Base-by-base conservation (phyloP, 2,888 invertebrate genomes). In the Caenorhabditis sp. region DNA sequence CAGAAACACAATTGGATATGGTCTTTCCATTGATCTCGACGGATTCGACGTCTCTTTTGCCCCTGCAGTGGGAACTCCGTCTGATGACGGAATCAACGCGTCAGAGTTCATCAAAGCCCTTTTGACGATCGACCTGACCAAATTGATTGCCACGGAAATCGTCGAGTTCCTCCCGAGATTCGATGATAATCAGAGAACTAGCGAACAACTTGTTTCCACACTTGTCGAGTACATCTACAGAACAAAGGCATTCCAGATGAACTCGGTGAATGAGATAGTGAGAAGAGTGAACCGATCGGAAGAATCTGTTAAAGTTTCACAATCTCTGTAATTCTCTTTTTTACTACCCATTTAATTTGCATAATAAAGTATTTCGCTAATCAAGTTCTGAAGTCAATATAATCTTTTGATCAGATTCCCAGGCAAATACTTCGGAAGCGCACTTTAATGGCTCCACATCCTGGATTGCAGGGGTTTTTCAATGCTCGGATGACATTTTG, bases 21-120 rank as follows among this genome's bases (percentile, higher is more conserved):
- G 85, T 11, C 74, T 86, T 59, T 81, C 80, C 8, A 85, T 86
- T 79, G 86, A 86, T 66, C 75, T 86, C n/a, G 86, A 86, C 65
- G 86, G 85, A 0, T 86, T 86, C 59, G 85, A 84, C 46, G 82
- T 83, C 0, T 65, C 68, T 1, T 83, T 79, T 55, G 86, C 85
- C 1, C 86, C 86, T 11, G 86, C 86, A 11, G 85, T 86, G 2
- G 86, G 86, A 37, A 85, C 85, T 11, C 85, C 86, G 7, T 83
- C 74, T 15, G 81, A 56, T n/a, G 71, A 78, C 32, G 87, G 87
- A 37, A 83, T 87, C 66, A 76, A 81, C 59, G 87, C 87, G 1
- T 58, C 65, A 1, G 85, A 86, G 32, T 87, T 87, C 68, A 71
- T 87, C 55, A 83, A 85, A 62, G 78, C 80, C n/a, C 68, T 86